These are phyloP conservation scores for Epinephelus cyanopodus DNA, from an alignment of 2,113 vertebrate species.

Conservation along the genomic window DNA sequence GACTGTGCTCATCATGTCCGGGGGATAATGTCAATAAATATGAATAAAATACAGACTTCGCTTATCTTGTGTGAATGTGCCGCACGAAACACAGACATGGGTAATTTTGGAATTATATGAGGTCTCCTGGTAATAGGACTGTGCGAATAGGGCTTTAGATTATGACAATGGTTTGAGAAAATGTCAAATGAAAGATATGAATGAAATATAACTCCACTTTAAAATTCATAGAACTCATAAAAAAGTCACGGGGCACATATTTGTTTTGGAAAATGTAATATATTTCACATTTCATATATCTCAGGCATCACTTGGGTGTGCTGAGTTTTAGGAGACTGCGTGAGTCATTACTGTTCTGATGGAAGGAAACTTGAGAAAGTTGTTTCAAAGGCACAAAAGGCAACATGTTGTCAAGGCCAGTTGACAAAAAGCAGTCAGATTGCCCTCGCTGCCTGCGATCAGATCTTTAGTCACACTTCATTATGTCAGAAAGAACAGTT, in stretches of 20 bases:
- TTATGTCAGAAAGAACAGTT: slow-evolving; percentile 50
- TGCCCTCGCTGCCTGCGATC: neutral
- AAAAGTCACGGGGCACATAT: neutral
- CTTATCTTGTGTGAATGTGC: too few species aligned
- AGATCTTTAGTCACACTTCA: slow-evolving; percentile 45
- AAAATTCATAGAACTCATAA: neutral
- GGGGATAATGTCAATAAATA: too few species aligned
- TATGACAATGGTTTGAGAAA: neutral
- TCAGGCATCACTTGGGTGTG: neutral
- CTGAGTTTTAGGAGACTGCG: too few species aligned
- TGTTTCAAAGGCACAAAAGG: neutral
- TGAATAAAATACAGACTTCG: too few species aligned
- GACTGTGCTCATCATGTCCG: too few species aligned
- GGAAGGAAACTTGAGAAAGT: neutral
- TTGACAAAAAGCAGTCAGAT: neutral
- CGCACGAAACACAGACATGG: too few species aligned
- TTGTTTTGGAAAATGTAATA: neutral
- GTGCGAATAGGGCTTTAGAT: neutral
- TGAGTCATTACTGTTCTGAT: neutral
- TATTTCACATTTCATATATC: neutral
- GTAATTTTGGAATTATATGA: too few species aligned
- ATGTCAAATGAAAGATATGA: neutral
- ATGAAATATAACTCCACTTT: neutral
- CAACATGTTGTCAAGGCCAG: neutral
- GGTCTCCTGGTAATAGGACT: too few species aligned